Base-by-base conservation (phyloP, 2,113 vertebrate genomes). In the Arizona elegans region DNA sequence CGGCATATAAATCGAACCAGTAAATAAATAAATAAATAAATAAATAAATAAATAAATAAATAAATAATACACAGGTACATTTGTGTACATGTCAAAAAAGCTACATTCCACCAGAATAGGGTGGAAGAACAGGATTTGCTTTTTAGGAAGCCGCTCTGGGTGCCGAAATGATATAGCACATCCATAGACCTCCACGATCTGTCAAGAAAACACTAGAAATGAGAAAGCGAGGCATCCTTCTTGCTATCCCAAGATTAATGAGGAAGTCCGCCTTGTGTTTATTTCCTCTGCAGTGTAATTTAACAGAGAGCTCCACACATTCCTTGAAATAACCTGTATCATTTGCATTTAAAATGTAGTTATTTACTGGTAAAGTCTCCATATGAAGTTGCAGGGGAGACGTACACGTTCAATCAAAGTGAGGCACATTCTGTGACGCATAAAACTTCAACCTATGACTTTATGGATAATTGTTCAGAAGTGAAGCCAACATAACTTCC, bases 171-270 rank as follows among this genome's bases (percentile, higher is more conserved):
- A 85, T 86, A 47, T 38, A 47, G 54, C 58, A 92, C 87, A 86
- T 86, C 43, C 26, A 86, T n/a, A 90, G 26, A 21, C 58, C 75
- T 93, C 26, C 26, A 62, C 59, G 56, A 56, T 92, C 87, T 88
- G 47, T 92, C 11, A 86, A 13, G 85, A 91, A 95, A 85, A 5
- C 53, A 7, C 24, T 92, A 8, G 29, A 91, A 94, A 52, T 59
- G 38, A 59, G 58, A 86, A 62, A 59, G 88, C 13, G 21, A 93
- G 88, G 88, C 88, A 86, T 12, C 59, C 54, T 21, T 92, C 92
- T 59, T n/a, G 58, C 92, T 75, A 17, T 90, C 70, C 19, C 70
- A 75, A 59, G 92, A 90, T 93, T 90, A 90, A 90, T 93, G 92
- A 86, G 70, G 90, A 90, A 89, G 58, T 43, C 29, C 19, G 3